Evolutionary conservation across 2,888 invertebrate species (phyloP).

Genomic region (Caenorhabditis sp.): DNA sequence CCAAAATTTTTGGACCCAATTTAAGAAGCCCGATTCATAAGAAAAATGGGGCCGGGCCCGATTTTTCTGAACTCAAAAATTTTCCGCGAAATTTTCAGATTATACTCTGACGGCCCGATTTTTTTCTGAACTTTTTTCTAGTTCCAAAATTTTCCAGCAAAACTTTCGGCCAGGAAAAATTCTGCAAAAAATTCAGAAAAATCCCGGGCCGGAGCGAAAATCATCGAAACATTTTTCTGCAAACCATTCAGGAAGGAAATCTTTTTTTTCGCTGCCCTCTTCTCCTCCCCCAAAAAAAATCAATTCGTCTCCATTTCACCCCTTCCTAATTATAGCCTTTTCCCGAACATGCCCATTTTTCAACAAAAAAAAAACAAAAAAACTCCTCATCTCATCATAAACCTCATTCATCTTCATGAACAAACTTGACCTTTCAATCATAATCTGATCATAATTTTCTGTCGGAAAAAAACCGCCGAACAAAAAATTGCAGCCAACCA

Average conservation of each 20-base stretch:
- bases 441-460: background rate
- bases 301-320: background rate
- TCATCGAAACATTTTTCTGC: background rate
- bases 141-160: too few species aligned
- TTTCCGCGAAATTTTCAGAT: too few species aligned
- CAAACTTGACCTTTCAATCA: background rate
- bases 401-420: background rate
- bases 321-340: background rate
- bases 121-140: too few species aligned
- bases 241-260: constrained; percentile 7
- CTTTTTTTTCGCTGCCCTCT: constrained; percentile 7
- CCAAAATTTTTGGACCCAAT: too few species aligned
- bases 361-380: background rate
- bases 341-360: constrained; percentile 2
- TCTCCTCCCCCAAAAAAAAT: background rate
- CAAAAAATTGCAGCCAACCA: constrained; percentile 20
- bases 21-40: too few species aligned
- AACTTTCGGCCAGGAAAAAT: too few species aligned
- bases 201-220: too few species aligned
- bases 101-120: too few species aligned
- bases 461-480: background rate
- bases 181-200: too few species aligned
- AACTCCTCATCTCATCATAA: background rate
- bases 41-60: too few species aligned
- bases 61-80: too few species aligned